These are phyloP conservation scores for Tursiops truncatus DNA, from an alignment of 2,113 vertebrate genomes.

Conservation along the genomic window DNA sequence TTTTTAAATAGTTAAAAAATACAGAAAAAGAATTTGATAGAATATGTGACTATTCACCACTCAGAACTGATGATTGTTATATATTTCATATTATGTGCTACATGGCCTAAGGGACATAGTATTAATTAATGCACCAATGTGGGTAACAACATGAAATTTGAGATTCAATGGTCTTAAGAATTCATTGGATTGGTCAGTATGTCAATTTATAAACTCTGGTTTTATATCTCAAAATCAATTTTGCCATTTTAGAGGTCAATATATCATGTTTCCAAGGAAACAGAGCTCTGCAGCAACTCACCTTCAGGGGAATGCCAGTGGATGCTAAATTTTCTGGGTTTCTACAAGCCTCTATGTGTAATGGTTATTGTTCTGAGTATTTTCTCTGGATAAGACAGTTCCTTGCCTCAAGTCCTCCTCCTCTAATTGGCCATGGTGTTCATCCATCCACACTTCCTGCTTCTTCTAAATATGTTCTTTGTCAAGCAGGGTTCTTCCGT, in stretches of 20 bases:
- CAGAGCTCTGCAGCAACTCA: not conserved
- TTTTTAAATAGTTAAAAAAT: not conserved
- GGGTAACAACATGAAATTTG: not conserved
- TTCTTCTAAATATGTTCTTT: not conserved
- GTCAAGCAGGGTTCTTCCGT: not conserved
- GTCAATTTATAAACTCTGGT: not conserved
- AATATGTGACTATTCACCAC: not conserved
- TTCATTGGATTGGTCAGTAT: not conserved
- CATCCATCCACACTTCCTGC: not conserved
- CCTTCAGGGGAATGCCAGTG: not conserved
- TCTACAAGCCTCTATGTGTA: not conserved
- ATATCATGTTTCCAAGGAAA: constrained; percentile 50
- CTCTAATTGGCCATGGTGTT: not conserved
- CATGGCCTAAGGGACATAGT: not conserved
- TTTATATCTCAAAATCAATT: constrained; percentile 15
- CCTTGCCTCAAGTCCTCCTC: not conserved
- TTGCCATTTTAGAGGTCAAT: not conserved
- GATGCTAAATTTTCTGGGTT: not conserved
- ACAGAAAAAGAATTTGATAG: not conserved
- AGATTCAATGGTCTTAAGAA: not conserved
- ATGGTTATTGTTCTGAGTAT: not conserved
- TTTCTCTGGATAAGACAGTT: not conserved
- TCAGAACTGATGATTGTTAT: not conserved
- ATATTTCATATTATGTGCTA: not conserved
- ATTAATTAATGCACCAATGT: not conserved